Percentiles rank a stretch among this genome's conserved stretches.
Conservation (phyloP, 2,113 vertebrate species). For the Oophaga pumilio region DNA sequence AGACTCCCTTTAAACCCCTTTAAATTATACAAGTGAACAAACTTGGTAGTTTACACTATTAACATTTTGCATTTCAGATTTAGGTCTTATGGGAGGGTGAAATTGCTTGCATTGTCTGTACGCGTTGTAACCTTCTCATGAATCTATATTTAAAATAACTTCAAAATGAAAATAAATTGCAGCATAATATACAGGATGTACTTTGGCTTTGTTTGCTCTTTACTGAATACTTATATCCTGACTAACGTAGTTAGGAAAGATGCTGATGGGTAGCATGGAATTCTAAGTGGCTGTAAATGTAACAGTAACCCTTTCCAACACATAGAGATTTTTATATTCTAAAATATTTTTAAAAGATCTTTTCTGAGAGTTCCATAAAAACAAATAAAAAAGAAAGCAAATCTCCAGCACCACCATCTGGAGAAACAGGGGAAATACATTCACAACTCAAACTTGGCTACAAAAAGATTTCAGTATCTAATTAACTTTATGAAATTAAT, state of each 20-base stretch:
- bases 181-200: neutral
- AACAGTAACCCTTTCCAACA: neutral
- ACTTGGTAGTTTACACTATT: too few relatives aligned
- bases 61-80: neutral
- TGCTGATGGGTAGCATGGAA: neutral
- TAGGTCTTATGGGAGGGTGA: neutral
- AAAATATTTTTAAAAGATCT: neutral
- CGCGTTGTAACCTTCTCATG: neutral
- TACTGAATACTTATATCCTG: neutral
- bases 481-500: neutral
- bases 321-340: neutral
- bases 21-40: too few relatives aligned
- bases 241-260: neutral
- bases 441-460: neutral
- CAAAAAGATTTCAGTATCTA: neutral
- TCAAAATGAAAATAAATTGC: neutral
- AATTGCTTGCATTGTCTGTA: neutral
- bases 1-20: too few relatives aligned
- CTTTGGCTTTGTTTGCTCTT: neutral
- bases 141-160: neutral
- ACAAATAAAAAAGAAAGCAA: neutral
- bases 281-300: neutral
- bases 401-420: conserved; percentile 16
- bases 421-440: neutral
- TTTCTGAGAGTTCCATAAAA: neutral